Conservation (phyloP, 1,140 invertebrate genomes). For the Eciton burchellii region DNA sequence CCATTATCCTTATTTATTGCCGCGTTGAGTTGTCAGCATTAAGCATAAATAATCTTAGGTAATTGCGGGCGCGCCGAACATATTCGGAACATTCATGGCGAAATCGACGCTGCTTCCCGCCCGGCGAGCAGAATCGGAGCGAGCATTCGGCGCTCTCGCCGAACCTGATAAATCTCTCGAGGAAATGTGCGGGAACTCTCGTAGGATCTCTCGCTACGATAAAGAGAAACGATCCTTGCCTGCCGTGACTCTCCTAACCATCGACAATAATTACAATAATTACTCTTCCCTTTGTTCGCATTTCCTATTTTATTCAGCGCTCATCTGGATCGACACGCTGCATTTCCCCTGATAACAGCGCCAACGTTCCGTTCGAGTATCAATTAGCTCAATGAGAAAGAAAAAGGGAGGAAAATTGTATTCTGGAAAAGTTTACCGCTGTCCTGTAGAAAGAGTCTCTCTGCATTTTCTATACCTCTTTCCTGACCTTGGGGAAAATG, state of each 20-base stretch:
- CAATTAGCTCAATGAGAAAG: background rate
- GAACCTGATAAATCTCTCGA: background rate
- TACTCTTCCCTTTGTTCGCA: conserved; percentile 43
- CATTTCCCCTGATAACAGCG: conserved; percentile 46
- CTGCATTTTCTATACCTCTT: background rate
- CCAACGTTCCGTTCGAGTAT: conserved; percentile 6
- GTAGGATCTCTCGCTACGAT: background rate
- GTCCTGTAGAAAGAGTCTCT: background rate
- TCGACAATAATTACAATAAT: conserved; percentile 58
- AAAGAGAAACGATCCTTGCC: conserved; percentile 6
- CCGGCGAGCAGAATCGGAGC: background rate
- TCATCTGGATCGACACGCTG: conserved; percentile 47
- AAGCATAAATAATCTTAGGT: conserved; percentile 84
- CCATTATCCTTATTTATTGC: conserved; percentile 84
- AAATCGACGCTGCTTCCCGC: background rate
- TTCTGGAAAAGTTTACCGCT: background rate
- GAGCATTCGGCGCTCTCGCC: background rate
- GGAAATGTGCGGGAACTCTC: background rate
- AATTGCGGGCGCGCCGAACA: conserved; percentile 76
- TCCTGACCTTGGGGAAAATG: background rate
- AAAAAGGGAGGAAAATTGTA: background rate
- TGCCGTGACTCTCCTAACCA: conserved; percentile 36
- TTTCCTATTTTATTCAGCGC: background rate
- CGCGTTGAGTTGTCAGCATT: conserved; percentile 78
- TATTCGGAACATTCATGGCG: background rate